Conservation (phyloP, 2,888 invertebrate genomes). For the Elmis aenea region DNA sequence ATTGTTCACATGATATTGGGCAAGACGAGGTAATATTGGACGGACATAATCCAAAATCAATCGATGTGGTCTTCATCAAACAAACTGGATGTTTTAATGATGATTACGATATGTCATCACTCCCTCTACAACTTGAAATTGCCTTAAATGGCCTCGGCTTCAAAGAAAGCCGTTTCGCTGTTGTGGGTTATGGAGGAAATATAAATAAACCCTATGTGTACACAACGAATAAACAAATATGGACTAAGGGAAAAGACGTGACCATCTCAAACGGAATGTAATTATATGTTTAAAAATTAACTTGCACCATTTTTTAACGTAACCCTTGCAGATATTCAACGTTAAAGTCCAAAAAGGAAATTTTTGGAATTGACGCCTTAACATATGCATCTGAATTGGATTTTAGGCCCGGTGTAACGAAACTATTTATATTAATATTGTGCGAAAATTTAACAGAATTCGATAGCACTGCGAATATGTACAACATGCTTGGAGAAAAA, state of each 20-base stretch:
- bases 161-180: conserved; percentile 56
- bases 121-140: conserved; percentile 58
- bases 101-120: conserved; percentile 57
- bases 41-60: conserved; percentile 58
- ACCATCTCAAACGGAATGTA: background rate
- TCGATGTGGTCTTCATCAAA: conserved; percentile 78
- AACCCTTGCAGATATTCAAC: no score
- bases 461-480: conserved; percentile 23
- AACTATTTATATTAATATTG: conserved; percentile 69
- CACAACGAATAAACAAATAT: conserved; percentile 18
- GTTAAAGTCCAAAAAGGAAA: background rate
- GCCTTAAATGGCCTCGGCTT: conserved; percentile 62
- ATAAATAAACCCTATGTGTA: conserved; percentile 22
- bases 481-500: conserved; percentile 25
- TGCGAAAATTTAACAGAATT: conserved; percentile 45
- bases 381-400: conserved; percentile 62
- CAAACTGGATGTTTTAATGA: conserved; percentile 75
- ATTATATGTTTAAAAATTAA: conserved; percentile 1
- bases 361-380: conserved; percentile 54
- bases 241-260: conserved; percentile 12
- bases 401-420: conserved; percentile 72
- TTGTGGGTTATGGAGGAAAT: conserved; percentile 22
- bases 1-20: conserved; percentile 20
- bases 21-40: conserved; percentile 61
- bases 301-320: no score